These are phyloP conservation scores for Scaptomyza cyrtandrae DNA, from an alignment of 2,888 invertebrate genomes.

Conservation along the genomic window DNA sequence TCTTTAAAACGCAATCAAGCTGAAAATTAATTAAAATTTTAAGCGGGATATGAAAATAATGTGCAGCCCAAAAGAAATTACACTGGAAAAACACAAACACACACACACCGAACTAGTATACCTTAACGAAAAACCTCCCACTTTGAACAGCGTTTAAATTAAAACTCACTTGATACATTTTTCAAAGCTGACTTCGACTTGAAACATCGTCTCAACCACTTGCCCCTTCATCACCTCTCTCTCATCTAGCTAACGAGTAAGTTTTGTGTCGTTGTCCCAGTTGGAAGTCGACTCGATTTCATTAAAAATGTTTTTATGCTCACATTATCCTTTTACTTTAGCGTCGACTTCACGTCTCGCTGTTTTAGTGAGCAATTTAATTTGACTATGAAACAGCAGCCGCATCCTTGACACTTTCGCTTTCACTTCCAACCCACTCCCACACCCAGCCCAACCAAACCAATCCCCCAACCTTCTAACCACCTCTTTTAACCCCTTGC, in stretches of 20 bases:
- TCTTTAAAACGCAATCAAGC: conserved; percentile 84
- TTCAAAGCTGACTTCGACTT: conserved; percentile 46
- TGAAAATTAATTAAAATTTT: conserved; percentile 84
- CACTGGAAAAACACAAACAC: conserved; percentile 33
- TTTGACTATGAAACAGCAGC: conserved; percentile 72
- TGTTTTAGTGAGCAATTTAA: conserved; percentile 71
- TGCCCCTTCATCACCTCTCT: background rate
- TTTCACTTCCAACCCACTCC: conserved; percentile 43
- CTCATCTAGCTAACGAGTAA: background rate
- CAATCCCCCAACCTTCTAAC: background rate
- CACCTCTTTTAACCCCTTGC: conserved; percentile 33
- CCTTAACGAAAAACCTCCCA: conserved; percentile 5
- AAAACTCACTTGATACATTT: conserved; percentile 80
- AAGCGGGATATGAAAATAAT: conserved; percentile 80
- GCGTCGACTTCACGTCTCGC: conserved; percentile 47
- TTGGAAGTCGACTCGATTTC: conserved; percentile 79
- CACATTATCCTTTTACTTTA: conserved; percentile 76
- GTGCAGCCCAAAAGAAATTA: conserved; percentile 62
- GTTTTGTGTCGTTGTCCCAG: conserved; percentile 45
- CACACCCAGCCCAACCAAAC: background rate
- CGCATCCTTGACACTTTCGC: conserved; percentile 80
- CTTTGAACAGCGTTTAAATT: conserved; percentile 53
- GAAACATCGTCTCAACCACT: background rate
- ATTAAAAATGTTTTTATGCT: conserved; percentile 80
- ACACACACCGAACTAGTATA: conserved; percentile 16